Base-by-base conservation (phyloP, 2,888 invertebrate species). In the Leptopilina myrica region DNA sequence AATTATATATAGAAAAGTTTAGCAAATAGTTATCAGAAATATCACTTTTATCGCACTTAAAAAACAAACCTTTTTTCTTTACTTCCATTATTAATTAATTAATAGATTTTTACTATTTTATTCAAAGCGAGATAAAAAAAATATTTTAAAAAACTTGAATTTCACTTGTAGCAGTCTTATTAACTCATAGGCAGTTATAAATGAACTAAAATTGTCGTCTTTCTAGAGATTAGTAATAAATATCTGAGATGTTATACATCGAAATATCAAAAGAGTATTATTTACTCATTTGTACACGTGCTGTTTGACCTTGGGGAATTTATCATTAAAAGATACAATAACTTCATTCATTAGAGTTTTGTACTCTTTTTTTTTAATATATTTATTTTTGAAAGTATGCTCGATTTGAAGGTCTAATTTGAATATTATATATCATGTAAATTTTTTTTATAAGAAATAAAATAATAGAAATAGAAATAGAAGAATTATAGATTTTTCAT, bases 301-400 rank as follows among this genome's bases (percentile, higher is more conserved):
- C 9, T 8, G 40, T 43, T 56, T 49, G 11, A 78, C 77, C 80
- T 53, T 43, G n/a, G 33, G n/a, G 46, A 46, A 66, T n/a, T 66
- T 40, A 66, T 26, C 66, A 66, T n/a, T 11, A 11, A 46, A 66
- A 43, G n/a, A 40, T 66, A 66, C 46, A 43, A 66, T 66, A 8
- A 26, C 40, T 66, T 66, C 40, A 43, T 40, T 40, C 46, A 43
- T 12, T 46, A n/a, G n/a, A 4, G 8, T 40, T 33, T 66, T 15
- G 14, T 66, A 15, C 11, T 20, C 8, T 64, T 12, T 26, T 64
- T 20, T 64, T 1, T 64, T 1, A 64, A 64, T n/a, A 64, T 26
- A 64, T 15, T 33, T 43, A 0, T 43, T 43, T 43, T 43, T 43
- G 0, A 6, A 43, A 43, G 2, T 33, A 33, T 8, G 7, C 43